Evolutionary conservation across 2,113 vertebrate genomes (phyloP), one percentile per base, ranked within the genome.

Genomic region (Hyperoodon ampullatus): DNA sequence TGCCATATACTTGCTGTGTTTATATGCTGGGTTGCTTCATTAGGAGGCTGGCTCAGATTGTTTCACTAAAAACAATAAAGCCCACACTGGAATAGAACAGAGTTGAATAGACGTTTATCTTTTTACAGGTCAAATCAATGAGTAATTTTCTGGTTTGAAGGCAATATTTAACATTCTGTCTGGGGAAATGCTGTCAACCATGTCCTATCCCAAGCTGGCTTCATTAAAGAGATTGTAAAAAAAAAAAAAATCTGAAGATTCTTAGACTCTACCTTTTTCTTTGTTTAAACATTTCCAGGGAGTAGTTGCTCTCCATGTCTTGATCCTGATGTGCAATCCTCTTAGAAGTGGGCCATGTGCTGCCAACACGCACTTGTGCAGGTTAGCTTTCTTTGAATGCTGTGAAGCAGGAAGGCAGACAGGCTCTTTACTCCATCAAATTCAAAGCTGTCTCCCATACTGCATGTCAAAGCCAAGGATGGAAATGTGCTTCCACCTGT

Each of bases 101-200:
- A 96, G 75, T 50, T 77, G 92, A 96, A 93, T 90, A 90, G 77
- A 66, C 28, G 91, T 98, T 98, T 98, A 95, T 97, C 96, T 97
- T 98, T 94, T 92, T 97, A 81, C 81, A 58, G 93, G 86, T 14
- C 68, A 97, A 98, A 95, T 98, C 92, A 96, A 75, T 97, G 90
- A 97, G 81, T 93, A 97, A 97, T 78, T 98, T 97, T 95, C 89
- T 95, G 84, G 89, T 95, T 97, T 96, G 97, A 97, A 96, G 77
- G 75, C 53, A 98, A 61, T 89, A 97, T 96, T 96, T 96, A 96
- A 93, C 80, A 80, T 28, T 81, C 30, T 72, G 53, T 96, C 72
- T 81, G 77, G 80, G 70, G 85, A 96, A 98, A 96, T 90, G 91
- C 96, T 97, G 44, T 93, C 94, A 97, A 66, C 91, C 60, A 61